Evolutionary conservation across 2,888 invertebrate genomes (phyloP), one percentile per base, ranked within the genome.

Genomic region (Ectemnius cavifrons): DNA sequence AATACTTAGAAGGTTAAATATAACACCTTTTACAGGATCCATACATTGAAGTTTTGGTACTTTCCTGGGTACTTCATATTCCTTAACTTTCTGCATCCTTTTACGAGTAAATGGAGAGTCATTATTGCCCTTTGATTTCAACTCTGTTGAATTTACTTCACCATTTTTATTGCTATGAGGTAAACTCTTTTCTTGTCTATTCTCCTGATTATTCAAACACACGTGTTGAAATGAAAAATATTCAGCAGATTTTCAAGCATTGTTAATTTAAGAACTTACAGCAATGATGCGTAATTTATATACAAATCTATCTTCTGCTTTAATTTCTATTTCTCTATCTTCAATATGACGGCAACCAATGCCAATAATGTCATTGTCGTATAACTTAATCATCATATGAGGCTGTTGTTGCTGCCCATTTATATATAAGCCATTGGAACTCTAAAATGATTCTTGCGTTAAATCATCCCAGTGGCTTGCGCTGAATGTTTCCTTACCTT

Each of bases 381-480:
- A 84, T 18, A 94, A 78, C 58, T 82, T 73, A 69, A 91, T 87
- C 61, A 91, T 91, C 18, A 83, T 83, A 58, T 91, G 89, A 49
- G 91, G 85, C 14, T 87, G 77, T 79, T 93, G 92, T 84, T 84
- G 90, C 4, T 82, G 84, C 2, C 88, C 87, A 65, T 94, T 94
- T 65, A 94, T 88, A 87, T 88, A 94, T 20, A 93, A 91, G 63
- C 94, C 94, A 91, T 94, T 94, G 3, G 92, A 90, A 86, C 94
- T 94, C 94, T 94, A 84, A 77, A 92, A 91, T 13, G 16, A 52
- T n/a, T 4, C 8, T 16, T 52, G 11, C 4, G 23, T 49, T 66
- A 58, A 62, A 65, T 18, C 4, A 6, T 59, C 11, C 37, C 0
- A 46, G n/a, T 2, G 13, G 28, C 11, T 5, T 5, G 16, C 56